phyloP scores from a whole-genome alignment of 2,888 invertebrate species.

The Actias luna region DNA sequence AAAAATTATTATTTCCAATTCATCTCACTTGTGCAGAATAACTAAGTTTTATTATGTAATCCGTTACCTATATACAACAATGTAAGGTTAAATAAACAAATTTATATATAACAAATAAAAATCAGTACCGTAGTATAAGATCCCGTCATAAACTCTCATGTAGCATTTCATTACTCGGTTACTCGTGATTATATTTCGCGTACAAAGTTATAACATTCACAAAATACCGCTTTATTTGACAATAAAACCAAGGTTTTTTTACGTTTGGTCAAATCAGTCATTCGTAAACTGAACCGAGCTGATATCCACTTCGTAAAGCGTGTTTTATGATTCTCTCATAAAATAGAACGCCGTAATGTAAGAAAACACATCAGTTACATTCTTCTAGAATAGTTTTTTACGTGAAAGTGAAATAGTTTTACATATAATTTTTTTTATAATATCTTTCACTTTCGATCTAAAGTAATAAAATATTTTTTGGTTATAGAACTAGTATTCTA shows the following conservation, averaged over 20 bases:
- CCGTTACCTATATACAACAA: too few species aligned
- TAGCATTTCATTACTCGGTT: background rate
- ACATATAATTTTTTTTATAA: background rate
- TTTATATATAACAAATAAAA: too few species aligned
- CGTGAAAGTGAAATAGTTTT: background rate
- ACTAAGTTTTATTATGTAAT: too few species aligned
- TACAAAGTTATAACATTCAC: background rate
- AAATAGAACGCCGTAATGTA: constrained; percentile 9
- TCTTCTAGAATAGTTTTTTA: background rate
- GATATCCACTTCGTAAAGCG: constrained; percentile 16
- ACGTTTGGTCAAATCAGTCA: constrained; percentile 8
- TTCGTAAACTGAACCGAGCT: constrained; percentile 10
- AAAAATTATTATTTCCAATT: too few species aligned
- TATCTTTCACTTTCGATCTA: background rate
- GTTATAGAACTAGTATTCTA: too few species aligned
- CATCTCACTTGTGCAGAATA: too few species aligned
- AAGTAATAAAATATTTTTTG: too few species aligned
- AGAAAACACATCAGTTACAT: constrained; percentile 10
- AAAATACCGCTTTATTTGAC: background rate
- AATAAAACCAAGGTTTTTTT: background rate
- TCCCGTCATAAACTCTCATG: background rate
- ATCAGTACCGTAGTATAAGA: too few species aligned
- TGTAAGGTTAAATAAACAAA: too few species aligned
- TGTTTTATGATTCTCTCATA: constrained; percentile 13
- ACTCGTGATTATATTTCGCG: background rate